Evolutionary conservation across 2,113 vertebrate genomes (phyloP), one percentile per base, ranked within the genome.

Genomic region (Platysternon megacephalum): DNA sequence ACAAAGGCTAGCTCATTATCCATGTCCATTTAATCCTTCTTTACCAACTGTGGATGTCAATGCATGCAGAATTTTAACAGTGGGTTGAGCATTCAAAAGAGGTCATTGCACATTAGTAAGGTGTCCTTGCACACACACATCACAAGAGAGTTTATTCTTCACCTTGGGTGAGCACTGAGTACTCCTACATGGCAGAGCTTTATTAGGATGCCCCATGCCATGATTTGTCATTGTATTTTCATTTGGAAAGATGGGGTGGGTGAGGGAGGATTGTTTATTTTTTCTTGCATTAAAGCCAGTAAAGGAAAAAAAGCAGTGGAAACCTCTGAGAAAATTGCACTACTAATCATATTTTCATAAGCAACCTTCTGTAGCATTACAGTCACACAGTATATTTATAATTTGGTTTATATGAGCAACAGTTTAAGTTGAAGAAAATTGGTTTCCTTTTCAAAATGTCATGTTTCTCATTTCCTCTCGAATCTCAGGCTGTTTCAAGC

Each of bases 371-470:
- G 91, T 96, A 96, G 91, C 96, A 97, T 98, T 98, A 97, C 95
- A 98, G 97, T 97, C 97, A 96, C 96, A 98, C 96, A 97, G 91
- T 94, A 95, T 98, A 98, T 98, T 98, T 98, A 97, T 97, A 98
- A 98, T 98, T 96, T 94, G 93, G 97, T 98, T 98, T 98, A 97
- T 97, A 96, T 97, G 97, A 97, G 98, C 97, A 98, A 98, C 97
- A 97, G 97, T 98, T 98, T 98, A 98, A 98, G 97, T 98, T 98
- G 94, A 96, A 97, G 97, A 95, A 98, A 98, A 98, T 98, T 98
- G 97, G 97, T 97, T 98, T 98, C 96, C 97, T 98, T 98, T 98
- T 97, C 97, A 97, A 97, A 98, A 98, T 98, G 98, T 98, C 98
- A 98, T 98, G 98, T 98, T 98, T 98, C 98, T 98, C 98, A 98